These are phyloP conservation scores for Oppia nitens DNA, from an alignment of 1,140 invertebrate genomes.

Conservation along the genomic window DNA sequence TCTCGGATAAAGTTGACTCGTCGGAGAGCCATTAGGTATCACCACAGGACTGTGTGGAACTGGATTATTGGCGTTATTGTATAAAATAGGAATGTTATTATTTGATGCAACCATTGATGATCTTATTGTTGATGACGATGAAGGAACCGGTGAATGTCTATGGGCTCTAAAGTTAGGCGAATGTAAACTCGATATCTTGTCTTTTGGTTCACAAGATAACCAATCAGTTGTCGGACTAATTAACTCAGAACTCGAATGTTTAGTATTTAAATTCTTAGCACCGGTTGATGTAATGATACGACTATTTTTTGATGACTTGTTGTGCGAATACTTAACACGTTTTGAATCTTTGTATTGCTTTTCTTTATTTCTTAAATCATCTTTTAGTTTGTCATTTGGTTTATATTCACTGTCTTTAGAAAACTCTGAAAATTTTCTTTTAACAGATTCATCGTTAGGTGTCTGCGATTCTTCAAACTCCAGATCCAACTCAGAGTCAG, in stretches of 20 bases:
- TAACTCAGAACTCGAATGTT: neutral
- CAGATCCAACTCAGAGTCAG: neutral
- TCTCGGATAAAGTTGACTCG: neutral
- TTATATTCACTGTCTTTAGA: constrained; percentile 11
- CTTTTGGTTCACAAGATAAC: neutral
- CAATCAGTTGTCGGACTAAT: neutral
- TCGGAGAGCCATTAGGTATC: neutral
- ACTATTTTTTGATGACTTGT: neutral
- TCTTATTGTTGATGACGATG: neutral
- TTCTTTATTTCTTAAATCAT: neutral
- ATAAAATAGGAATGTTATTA: neutral
- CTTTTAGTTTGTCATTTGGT: constrained; percentile 2
- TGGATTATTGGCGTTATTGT: neutral
- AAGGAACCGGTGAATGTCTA: neutral
- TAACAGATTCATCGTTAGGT: neutral
- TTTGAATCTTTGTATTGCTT: neutral
- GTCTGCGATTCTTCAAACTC: neutral
- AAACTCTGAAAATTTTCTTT: constrained; percentile 7
- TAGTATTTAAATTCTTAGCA: neutral
- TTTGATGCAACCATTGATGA: neutral
- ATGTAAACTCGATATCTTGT: neutral
- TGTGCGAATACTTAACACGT: neutral
- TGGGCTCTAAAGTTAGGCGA: neutral
- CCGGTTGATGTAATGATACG: no score
- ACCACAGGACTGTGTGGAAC: neutral